Evolutionary conservation across 1,140 invertebrate genomes (phyloP), one percentile per base, ranked within the genome.

Genomic region (Nixonia krombeini): DNA sequence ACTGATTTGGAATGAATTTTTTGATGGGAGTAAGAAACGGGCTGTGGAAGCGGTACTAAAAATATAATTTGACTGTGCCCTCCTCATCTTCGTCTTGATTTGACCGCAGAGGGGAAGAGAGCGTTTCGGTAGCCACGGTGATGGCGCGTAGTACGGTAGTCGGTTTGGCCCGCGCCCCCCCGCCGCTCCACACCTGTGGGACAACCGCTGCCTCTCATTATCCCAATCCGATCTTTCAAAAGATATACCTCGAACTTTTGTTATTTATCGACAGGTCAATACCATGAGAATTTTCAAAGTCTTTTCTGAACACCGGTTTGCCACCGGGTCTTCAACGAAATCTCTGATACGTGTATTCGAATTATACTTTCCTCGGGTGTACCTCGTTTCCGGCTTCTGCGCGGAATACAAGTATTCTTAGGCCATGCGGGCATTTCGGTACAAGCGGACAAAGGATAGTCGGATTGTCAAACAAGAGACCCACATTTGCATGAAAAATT

Each of bases 251-350:
- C 33, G 56, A 69, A 76, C 74, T 79, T 78, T 76, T 73, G 74
- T 84, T 84, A 84, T 84, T 84, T 83, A 83, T 81, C 74, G 73
- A 73, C 79, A 74, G 75, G 72, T 76, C 73, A 82, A 79, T 75
- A 80, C 75, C 74, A 80, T 78, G 76, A 78, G 74, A 76, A 75
- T 72, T 82, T 81, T 65, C 76, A 76, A 71, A 76, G 73, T 59
- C 35, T 57, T 47, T 42, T 45, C 12, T 33, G 29, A 55, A 7
- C 16, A 18, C 28, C 9, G 29, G 7, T 12, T 37, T 31, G 15
- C 29, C 17, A 26, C 23, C 31, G 7, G 23, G 21, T 23, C 23
- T 28, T 58, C 40, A 46, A 10, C 38, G 17, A 59, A 46, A 44
- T n/a, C n/a, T 33, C 44, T 46, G 10, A 15, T 45, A 17, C 31